These are phyloP conservation scores for Osedax frankpressi DNA, from an alignment of 2,888 invertebrate genomes.

Conservation along the genomic window DNA sequence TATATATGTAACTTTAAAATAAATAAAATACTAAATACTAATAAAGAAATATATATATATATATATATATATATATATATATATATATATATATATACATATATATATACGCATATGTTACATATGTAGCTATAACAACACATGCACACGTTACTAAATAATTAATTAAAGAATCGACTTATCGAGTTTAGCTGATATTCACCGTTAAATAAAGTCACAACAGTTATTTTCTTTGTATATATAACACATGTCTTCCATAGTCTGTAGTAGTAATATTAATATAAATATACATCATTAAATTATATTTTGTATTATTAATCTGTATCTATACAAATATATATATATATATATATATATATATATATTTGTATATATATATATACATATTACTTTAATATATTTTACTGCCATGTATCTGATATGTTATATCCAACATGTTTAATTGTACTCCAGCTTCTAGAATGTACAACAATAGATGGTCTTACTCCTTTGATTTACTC, in stretches of 20 bases:
- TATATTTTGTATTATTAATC: too few relatives aligned
- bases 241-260: too few relatives aligned
- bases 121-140: neutral
- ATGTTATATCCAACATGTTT: too few relatives aligned
- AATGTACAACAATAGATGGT: neutral
- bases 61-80: slow-evolving; percentile 1
- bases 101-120: neutral
- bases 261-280: neutral
- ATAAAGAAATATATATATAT: slow-evolving; percentile 1
- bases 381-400: too few relatives aligned
- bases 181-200: too few relatives aligned
- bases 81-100: neutral
- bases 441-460: slow-evolving; percentile 1
- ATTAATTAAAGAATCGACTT: neutral
- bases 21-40: too few relatives aligned
- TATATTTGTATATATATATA: neutral
- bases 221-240: too few relatives aligned
- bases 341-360: neutral
- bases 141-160: neutral
- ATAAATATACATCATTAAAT: neutral
- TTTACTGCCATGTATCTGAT: too few relatives aligned
- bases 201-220: too few relatives aligned
- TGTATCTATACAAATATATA: neutral
- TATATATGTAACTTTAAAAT: too few relatives aligned
- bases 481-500: neutral